These are phyloP conservation scores for Patella caerulea DNA, from an alignment of 2,888 invertebrate genomes.

Conservation along the genomic window DNA sequence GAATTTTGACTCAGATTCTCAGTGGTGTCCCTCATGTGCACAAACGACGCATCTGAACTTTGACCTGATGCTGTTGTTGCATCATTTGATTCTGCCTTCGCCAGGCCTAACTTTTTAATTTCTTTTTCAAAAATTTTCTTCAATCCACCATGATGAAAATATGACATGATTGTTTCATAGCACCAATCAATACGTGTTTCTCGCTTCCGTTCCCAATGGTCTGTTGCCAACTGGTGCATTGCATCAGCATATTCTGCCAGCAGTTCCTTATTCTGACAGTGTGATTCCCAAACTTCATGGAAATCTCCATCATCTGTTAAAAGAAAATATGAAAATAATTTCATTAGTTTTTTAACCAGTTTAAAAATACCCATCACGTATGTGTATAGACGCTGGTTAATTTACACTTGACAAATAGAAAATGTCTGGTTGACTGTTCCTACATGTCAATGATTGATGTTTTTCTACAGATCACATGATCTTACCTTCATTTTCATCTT, in stretches of 20 bases:
- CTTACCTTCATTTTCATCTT: too few species aligned
- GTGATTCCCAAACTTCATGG: slow-evolving; percentile 63
- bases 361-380: not conserved
- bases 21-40: too few species aligned
- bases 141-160: slow-evolving; percentile 61
- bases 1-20: too few species aligned
- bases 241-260: slow-evolving; percentile 65
- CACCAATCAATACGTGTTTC: slow-evolving; percentile 68
- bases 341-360: not conserved
- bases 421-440: too few species aligned
- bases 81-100: not conserved
- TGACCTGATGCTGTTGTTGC: not conserved
- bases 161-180: slow-evolving; percentile 55
- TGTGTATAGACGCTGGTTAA: too few species aligned
- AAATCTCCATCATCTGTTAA: slow-evolving; percentile 50
- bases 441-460: too few species aligned
- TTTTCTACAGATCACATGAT: too few species aligned
- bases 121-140: slow-evolving; percentile 61
- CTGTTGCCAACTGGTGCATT: slow-evolving; percentile 66
- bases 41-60: not conserved
- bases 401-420: too few species aligned
- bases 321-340: slow-evolving; percentile 9
- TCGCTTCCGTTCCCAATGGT: slow-evolving; percentile 64
- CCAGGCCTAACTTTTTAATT: slow-evolving; percentile 26
- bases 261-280: slow-evolving; percentile 53